phyloP scores from a whole-genome alignment of 2,113 vertebrate genomes.

The Clinocottus analis region DNA sequence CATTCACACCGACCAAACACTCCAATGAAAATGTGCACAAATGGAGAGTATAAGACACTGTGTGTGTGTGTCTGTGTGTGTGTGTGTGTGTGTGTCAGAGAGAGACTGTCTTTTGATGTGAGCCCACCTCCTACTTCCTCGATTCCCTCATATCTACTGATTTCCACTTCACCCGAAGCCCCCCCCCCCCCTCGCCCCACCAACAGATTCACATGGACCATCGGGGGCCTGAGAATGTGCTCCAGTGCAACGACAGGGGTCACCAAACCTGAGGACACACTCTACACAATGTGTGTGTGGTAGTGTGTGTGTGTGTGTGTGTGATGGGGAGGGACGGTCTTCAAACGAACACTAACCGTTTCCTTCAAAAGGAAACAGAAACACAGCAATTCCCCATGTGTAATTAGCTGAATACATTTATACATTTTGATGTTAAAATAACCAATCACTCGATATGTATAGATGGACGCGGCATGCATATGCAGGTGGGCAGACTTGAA shows the following conservation, averaged over 20 bases:
- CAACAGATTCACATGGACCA: constrained; percentile 46
- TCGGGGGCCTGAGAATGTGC: constrained; percentile 73
- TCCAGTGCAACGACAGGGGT: constrained; percentile 61
- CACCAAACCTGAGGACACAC: constrained; percentile 63
- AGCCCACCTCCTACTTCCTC: constrained; percentile 61
- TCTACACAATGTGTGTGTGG: constrained; percentile 25
- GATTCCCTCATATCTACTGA: constrained; percentile 54
- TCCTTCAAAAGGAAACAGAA: constrained; percentile 69
- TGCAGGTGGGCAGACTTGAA: constrained; percentile 65
- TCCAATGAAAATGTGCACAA: constrained; percentile 69
- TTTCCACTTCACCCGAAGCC: constrained; percentile 51
- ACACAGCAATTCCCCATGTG: constrained; percentile 34
- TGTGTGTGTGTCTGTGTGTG: constrained; percentile 14
- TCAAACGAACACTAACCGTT: constrained; percentile 62
- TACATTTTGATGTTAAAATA: constrained; percentile 70
- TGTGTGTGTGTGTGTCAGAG: constrained; percentile 24
- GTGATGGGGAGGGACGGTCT: constrained; percentile 41
- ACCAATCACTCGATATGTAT: constrained; percentile 42
- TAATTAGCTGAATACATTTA: constrained; percentile 72
- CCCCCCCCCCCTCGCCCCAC: neutral
- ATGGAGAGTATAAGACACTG: constrained; percentile 58
- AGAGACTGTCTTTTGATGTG: constrained; percentile 77
- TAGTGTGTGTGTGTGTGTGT: constrained; percentile 27
- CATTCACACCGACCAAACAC: constrained; percentile 77
- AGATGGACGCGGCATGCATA: constrained; percentile 53